Percentiles rank a stretch among this genome's conserved stretches.
Conservation (phyloP, 2,113 vertebrate genomes). For the Aldabrachelys gigantea region DNA sequence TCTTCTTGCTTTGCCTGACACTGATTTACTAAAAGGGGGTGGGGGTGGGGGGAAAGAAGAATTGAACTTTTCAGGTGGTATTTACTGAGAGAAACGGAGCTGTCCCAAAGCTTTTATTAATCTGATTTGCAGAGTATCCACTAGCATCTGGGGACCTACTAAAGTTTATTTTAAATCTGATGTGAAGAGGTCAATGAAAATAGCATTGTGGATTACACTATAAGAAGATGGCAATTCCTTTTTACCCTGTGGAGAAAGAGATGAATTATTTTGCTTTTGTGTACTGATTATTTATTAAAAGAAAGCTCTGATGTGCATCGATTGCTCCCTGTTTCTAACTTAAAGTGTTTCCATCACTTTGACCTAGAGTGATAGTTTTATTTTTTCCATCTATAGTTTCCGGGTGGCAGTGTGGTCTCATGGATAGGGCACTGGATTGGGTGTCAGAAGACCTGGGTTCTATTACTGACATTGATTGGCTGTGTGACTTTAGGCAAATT, state of each 20-base stretch:
- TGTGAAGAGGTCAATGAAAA: constrained; percentile 67
- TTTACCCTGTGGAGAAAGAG: constrained; percentile 68
- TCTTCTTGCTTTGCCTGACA: constrained; percentile 7
- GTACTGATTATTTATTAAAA: constrained; percentile 70
- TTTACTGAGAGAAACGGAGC: constrained; percentile 69
- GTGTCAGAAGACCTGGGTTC: neutral
- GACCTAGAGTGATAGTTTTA: constrained; percentile 56
- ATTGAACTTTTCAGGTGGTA: constrained; percentile 65
- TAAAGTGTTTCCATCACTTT: constrained; percentile 61
- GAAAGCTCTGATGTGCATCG: constrained; percentile 42
- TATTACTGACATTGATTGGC: constrained; percentile 1
- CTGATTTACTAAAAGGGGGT: constrained; percentile 35
- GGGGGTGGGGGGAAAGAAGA: neutral
- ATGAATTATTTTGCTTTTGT: constrained; percentile 60
- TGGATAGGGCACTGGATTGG: neutral
- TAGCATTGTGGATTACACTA: constrained; percentile 42
- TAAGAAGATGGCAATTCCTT: constrained; percentile 64
- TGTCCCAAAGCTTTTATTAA: constrained; percentile 76
- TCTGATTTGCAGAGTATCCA: constrained; percentile 74
- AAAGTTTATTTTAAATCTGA: constrained; percentile 76
- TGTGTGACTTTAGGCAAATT: neutral
- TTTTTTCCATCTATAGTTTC: constrained; percentile 23
- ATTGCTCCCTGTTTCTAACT: constrained; percentile 53
- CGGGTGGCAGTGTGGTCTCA: neutral
- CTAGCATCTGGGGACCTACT: constrained; percentile 59